Percentiles rank a stretch among this genome's conserved stretches.
phyloP scores from a whole-genome alignment of 2,797 vertebrate species.

The Anguilla obscura region DNA sequence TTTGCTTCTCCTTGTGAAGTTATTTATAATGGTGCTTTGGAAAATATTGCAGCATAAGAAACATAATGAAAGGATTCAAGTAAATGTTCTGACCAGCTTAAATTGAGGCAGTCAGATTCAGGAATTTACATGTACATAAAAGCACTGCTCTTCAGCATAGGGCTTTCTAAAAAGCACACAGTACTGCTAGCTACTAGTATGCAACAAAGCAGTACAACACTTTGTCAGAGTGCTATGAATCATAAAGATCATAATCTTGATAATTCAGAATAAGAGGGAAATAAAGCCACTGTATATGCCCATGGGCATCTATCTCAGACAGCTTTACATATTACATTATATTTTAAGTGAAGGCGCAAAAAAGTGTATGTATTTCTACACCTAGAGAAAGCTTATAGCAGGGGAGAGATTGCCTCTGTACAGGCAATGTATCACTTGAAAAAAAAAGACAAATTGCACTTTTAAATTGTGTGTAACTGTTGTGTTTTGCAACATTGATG shows the following conservation, averaged over 20 bases:
- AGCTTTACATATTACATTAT: too few species aligned
- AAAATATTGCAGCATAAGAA: conserved; percentile 40
- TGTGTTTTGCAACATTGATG: too few species aligned
- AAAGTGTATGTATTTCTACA: too few species aligned
- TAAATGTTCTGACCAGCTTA: conserved; percentile 48
- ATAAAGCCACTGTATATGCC: background rate
- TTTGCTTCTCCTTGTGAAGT: background rate
- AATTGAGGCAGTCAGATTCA: conserved; percentile 54
- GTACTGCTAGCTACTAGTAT: background rate
- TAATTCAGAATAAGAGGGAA: background rate
- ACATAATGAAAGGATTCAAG: conserved; percentile 42
- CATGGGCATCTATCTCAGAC: too few species aligned
- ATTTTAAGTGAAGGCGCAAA: too few species aligned
- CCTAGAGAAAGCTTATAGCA: too few species aligned
- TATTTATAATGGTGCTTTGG: conserved; percentile 31
- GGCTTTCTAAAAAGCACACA: background rate
- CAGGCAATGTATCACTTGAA: too few species aligned
- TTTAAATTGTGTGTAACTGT: too few species aligned
- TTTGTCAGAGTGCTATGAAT: background rate
- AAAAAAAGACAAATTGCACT: too few species aligned
- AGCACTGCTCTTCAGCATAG: background rate
- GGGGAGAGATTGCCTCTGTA: too few species aligned
- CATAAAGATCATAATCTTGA: background rate
- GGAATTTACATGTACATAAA: background rate
- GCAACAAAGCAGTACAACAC: background rate